Conservation (phyloP, 2,113 vertebrate species). For the Loxodonta africana region DNA sequence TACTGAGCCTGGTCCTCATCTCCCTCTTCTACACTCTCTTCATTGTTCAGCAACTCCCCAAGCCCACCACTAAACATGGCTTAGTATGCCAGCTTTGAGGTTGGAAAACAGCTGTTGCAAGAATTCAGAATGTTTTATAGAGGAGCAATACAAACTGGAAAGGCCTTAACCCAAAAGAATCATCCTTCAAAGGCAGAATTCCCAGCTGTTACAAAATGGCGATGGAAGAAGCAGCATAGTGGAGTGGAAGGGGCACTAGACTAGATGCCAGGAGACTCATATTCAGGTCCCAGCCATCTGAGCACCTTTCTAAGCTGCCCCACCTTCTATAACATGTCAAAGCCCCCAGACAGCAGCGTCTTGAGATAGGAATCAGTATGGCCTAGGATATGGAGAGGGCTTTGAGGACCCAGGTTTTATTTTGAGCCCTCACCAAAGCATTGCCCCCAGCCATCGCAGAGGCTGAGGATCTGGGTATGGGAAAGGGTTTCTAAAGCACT, state of each 20-base stretch:
- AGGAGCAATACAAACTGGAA: conserved; percentile 17
- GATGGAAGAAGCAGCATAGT: neutral
- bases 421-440: neutral
- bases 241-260: too few species aligned
- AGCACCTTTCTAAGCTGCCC: neutral
- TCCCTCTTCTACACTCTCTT: neutral
- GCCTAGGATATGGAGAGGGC: neutral
- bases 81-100: neutral
- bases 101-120: neutral
- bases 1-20: neutral
- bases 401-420: conserved; percentile 7
- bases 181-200: neutral
- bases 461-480: neutral
- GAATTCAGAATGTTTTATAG: conserved; percentile 35
- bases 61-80: neutral
- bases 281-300: neutral
- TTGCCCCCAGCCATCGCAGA: conserved; percentile 30
- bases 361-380: neutral
- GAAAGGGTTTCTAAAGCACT: conserved; percentile 75
- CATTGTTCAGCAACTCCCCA: neutral
- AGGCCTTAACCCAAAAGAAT: neutral
- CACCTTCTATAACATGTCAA: neutral
- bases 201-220: neutral
- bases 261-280: fast-evolving
- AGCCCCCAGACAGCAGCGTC: neutral